Percentiles rank a stretch among this genome's conserved stretches.
These are phyloP conservation scores for Phocoena phocoena DNA, from an alignment of 2,113 vertebrate species.

Conservation along the genomic window DNA sequence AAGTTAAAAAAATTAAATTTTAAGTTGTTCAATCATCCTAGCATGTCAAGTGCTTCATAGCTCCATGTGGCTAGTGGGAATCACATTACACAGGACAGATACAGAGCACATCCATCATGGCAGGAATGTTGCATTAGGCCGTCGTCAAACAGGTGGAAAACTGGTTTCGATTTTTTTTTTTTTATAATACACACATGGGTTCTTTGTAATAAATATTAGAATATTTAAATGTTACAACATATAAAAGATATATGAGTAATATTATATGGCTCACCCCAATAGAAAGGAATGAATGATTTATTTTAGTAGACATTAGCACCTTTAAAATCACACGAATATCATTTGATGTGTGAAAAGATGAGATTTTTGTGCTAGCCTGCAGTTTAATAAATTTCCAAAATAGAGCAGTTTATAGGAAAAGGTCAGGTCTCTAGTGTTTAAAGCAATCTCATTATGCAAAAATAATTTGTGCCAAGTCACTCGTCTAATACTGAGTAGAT, in stretches of 20 bases:
- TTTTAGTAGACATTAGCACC: neutral
- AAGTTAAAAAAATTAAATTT: neutral
- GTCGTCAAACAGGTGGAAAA: neutral
- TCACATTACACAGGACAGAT: neutral
- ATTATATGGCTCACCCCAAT: neutral
- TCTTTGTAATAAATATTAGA: neutral
- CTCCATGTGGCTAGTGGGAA: too few species aligned
- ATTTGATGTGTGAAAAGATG: neutral
- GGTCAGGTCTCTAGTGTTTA: neutral
- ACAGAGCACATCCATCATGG: neutral
- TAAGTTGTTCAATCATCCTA: neutral
- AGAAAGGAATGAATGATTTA: neutral
- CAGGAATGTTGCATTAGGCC: neutral
- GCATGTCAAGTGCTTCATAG: neutral
- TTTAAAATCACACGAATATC: neutral
- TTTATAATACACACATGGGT: neutral
- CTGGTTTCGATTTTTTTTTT: neutral
- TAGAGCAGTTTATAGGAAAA: constrained; percentile 7
- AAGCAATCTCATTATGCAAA: neutral
- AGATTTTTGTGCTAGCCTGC: neutral
- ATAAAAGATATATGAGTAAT: neutral
- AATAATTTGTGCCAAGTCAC: neutral
- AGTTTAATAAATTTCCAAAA: neutral
- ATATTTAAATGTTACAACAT: neutral
- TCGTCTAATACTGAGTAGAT: neutral